phyloP scores from a whole-genome alignment of 2,888 invertebrate species.

The Oxystoma pomonae region DNA sequence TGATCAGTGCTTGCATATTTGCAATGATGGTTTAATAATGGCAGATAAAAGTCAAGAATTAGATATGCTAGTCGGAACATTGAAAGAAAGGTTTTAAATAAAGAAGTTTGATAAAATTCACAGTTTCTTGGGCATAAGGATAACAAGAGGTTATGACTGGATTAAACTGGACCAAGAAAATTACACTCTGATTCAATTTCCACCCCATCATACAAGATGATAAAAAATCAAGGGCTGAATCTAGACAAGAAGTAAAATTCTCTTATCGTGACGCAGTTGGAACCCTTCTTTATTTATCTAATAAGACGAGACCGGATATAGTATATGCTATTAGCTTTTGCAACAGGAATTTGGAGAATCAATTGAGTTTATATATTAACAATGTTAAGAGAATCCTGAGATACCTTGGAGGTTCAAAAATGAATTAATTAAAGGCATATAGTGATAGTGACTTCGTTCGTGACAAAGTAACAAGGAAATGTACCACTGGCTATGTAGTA shows the following conservation, averaged over 20 bases:
- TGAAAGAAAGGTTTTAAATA: constrained; percentile 12
- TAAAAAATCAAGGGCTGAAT: not conserved
- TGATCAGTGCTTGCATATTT: constrained; percentile 19
- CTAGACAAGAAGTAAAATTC: not conserved
- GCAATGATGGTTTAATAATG: constrained; percentile 19
- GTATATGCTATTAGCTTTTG: not conserved
- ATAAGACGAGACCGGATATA: not conserved
- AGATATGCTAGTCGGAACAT: constrained; percentile 1
- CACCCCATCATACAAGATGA: not conserved
- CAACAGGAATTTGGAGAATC: too few relatives aligned
- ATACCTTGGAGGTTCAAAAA: not conserved
- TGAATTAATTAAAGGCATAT: not conserved
- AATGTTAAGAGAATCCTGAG: not conserved
- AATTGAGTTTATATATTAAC: not conserved
- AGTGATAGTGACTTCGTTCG: not conserved
- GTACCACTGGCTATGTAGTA: not conserved
- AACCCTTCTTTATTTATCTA: not conserved
- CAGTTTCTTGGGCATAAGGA: not conserved
- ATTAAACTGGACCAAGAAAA: constrained; percentile 13
- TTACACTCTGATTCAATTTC: constrained; percentile 14
- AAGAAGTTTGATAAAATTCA: not conserved
- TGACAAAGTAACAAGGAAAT: not conserved
- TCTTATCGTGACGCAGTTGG: not conserved
- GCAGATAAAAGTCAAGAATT: constrained; percentile 4
- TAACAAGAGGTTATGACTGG: not conserved